Evolutionary conservation across 2,797 vertebrate genomes (phyloP).

Genomic region (Pangasius krempfi): DNA sequence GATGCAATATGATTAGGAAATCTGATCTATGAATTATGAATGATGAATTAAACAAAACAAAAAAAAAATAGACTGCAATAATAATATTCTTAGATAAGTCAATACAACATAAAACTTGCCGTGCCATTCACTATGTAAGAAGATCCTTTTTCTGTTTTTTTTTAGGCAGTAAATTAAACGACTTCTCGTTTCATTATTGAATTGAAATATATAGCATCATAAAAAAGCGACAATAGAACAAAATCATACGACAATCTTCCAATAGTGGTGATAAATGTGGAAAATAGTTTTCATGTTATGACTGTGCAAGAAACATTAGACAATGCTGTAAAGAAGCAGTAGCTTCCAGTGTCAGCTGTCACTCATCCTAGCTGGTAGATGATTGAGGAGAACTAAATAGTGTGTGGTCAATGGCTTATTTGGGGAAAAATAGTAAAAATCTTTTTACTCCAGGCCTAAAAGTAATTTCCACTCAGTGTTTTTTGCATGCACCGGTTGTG

Average conservation of each 20-base stretch:
- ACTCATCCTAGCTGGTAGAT: not conserved
- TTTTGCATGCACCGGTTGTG: not conserved
- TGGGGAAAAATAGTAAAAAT: not conserved
- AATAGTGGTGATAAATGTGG: not conserved
- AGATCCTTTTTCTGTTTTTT: not conserved
- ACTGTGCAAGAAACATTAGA: not conserved
- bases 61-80: not conserved
- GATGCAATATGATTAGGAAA: not conserved
- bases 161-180: not conserved
- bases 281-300: not conserved
- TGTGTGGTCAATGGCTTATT: not conserved
- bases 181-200: not conserved
- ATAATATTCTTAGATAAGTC: not conserved
- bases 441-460: not conserved
- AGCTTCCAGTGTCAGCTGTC: not conserved
- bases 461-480: not conserved
- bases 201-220: not conserved
- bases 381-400: not conserved
- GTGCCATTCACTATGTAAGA: not conserved
- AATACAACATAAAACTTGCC: not conserved
- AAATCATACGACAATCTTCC: not conserved
- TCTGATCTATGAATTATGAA: not conserved
- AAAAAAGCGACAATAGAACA: not conserved
- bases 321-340: not conserved
- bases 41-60: not conserved